Base-by-base conservation (phyloP, 2,113 vertebrate genomes). In the Uria lomvia region DNA sequence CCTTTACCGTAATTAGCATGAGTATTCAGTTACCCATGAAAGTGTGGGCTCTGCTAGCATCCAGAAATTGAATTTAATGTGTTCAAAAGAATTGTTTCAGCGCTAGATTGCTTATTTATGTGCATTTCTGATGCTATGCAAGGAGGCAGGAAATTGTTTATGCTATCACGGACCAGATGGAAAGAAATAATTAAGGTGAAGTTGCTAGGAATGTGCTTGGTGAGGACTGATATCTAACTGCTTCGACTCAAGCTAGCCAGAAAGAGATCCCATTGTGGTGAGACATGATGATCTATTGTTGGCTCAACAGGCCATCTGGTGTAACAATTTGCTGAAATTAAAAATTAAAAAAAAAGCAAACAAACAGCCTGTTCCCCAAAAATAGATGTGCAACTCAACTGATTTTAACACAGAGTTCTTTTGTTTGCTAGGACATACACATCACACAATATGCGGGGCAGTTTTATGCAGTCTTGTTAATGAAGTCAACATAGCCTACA, bases 291-390 rank as follows among this genome's bases (percentile, higher is more conserved):
- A 88, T 91, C 79, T 94, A 91, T 59, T 92, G 95, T 92, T 94
- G 94, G 91, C 83, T 94, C 76, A 96, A 93, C 84, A 92, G 86
- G 68, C 89, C 93, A 95, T 96, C 94, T 92, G 93, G 42, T 90
- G 45, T 63, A 76, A 94, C 75, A 78, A 94, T 77, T 58, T 93
- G 76, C 65, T 88, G 63, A 88, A 95, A 60, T 80, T 83, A 90
- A 88, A 92, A 93, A 71, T 45, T 16, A 5, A 24, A 56, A 77
- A 80, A 91, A 66, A 65, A 40, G 43, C 68, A 77, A 96, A 75
- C 71, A 88, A 94, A 86, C 82, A 90, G 90, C 15, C 49, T 93
- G 75, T 66, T 90, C 40, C 50, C 50, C 78, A 45, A 56, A 90
- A 96, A 96, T 2, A 92, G 47, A 82, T 19, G 59, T 32, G 58